Evolutionary conservation across 2,888 invertebrate genomes (phyloP).

Genomic region (Poecilobothrus nobilitatus): DNA sequence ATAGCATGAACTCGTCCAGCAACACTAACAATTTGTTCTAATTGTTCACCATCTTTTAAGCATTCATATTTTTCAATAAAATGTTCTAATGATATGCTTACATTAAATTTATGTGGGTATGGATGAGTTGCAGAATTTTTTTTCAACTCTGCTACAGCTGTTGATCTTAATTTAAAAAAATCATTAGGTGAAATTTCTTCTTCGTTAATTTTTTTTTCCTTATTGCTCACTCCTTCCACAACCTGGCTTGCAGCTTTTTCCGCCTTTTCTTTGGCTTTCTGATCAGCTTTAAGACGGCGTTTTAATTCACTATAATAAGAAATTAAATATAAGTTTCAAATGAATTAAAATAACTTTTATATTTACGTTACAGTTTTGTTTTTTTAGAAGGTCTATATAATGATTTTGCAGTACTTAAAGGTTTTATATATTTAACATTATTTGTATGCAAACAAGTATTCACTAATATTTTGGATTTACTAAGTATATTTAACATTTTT

Average conservation of each 20-base stretch:
- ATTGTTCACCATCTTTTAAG: slow-evolving; percentile 63
- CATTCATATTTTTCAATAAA: slow-evolving; percentile 75
- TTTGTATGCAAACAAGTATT: not conserved
- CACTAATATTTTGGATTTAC: not conserved
- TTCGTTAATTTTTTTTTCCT: slow-evolving; percentile 45
- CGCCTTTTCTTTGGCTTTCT: slow-evolving; percentile 85
- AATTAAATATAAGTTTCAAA: slow-evolving; percentile 9
- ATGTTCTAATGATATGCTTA: slow-evolving; percentile 75
- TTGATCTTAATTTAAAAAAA: slow-evolving; percentile 79
- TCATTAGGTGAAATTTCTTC: slow-evolving; percentile 92
- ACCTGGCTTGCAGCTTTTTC: slow-evolving; percentile 56
- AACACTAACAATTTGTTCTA: slow-evolving; percentile 63
- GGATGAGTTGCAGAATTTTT: slow-evolving; percentile 60
- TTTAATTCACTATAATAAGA: slow-evolving; percentile 75
- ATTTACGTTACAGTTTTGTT: slow-evolving; percentile 7
- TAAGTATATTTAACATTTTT: not conserved
- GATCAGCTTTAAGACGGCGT: slow-evolving; percentile 80
- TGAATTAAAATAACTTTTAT: not conserved
- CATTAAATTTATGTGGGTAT: slow-evolving; percentile 96
- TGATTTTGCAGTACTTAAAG: not conserved
- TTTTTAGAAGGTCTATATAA: not conserved
- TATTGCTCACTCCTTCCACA: slow-evolving; percentile 26
- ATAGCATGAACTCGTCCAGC: slow-evolving; percentile 94
- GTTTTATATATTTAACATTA: not conserved
- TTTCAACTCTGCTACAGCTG: slow-evolving; percentile 76